Conservation (phyloP, 1,140 invertebrate species). For the Andricus grossulariae region DNA sequence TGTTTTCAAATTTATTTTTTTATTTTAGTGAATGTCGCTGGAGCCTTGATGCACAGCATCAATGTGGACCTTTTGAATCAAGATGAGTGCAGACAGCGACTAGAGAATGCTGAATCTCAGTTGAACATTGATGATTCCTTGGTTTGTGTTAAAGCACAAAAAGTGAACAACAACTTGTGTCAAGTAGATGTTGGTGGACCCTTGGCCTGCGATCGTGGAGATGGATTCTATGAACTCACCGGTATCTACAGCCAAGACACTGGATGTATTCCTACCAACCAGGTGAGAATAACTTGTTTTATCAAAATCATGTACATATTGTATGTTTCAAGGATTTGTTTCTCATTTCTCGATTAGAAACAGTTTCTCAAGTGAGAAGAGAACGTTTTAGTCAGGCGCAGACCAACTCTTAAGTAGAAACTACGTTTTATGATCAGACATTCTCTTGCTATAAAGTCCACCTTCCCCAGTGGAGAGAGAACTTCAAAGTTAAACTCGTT, state of each 20-base stretch:
- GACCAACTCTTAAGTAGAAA: background rate
- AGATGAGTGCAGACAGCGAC: slow-evolving; percentile 75
- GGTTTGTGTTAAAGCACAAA: slow-evolving; percentile 65
- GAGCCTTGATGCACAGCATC: slow-evolving; percentile 85
- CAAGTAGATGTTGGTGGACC: slow-evolving; percentile 87
- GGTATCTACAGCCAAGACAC: slow-evolving; percentile 87
- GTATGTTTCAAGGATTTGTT: too few species aligned
- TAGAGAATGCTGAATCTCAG: slow-evolving; percentile 51
- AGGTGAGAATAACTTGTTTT: slow-evolving; percentile 54
- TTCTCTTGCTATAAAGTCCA: background rate
- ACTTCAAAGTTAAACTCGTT: too few species aligned
- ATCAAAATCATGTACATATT: background rate
- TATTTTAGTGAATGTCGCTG: slow-evolving; percentile 81
- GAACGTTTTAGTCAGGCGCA: too few species aligned
- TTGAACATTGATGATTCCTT: slow-evolving; percentile 59
- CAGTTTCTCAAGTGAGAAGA: too few species aligned
- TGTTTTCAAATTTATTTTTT: slow-evolving; percentile 33
- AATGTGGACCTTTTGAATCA: slow-evolving; percentile 80
- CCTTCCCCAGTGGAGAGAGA: too few species aligned
- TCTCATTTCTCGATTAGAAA: too few species aligned
- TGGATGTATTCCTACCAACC: slow-evolving; percentile 74
- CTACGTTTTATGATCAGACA: background rate
- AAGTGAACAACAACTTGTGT: slow-evolving; percentile 68
- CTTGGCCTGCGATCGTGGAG: slow-evolving; percentile 83
- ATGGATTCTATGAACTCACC: slow-evolving; percentile 82